Base-by-base conservation (phyloP, 2,888 invertebrate genomes). In the Tinea pellionella region DNA sequence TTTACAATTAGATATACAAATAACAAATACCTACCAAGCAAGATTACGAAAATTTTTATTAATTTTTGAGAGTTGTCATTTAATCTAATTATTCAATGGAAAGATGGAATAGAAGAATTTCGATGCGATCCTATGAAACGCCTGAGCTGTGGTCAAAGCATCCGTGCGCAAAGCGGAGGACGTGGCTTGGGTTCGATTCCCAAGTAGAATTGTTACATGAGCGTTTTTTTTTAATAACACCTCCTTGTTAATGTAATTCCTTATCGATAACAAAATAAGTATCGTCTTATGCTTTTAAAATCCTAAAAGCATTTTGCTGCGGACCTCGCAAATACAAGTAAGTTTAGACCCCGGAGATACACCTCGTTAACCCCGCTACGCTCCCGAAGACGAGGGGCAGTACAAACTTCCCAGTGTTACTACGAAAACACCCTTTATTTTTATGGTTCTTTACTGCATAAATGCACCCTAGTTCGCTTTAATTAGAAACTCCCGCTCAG, bases 321-420 rank as follows among this genome's bases (percentile, higher is more conserved):
- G 13, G 13, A 47, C 47, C 15, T 47, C 47, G 53, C 53, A 53
- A 53, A 53, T 53, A 53, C 53, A n/a, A 53, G 18, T 18, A 53
- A 53, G 53, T 53, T 47, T 16, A 53, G 24, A 18, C 16, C 57
- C 13, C 57, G 32, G 57, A 30, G 57, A 57, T 57, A 57, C 32
- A 57, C n/a, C 57, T 57, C 57, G 57, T 57, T 57, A 57, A 57
- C 57, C 16, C 57, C n/a, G 57, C 57, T 13, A 57, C 57, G 53
- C 24, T 53, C 53, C 47, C 53, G 7, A 15, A 57, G 32, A 57
- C 15, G 57, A 30, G 57, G 30, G 53, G 24, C 15, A 24, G 19
- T 32, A 3, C 30, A 32, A 55, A 57, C 57, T 57, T 57, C 13
- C 1, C 30, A 57, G 15, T 32, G 29, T 32, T 57, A 30, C 57